Evolutionary conservation across 2,888 invertebrate genomes (phyloP), one percentile per base, ranked within the genome.

Genomic region (Lymantria dispar): DNA sequence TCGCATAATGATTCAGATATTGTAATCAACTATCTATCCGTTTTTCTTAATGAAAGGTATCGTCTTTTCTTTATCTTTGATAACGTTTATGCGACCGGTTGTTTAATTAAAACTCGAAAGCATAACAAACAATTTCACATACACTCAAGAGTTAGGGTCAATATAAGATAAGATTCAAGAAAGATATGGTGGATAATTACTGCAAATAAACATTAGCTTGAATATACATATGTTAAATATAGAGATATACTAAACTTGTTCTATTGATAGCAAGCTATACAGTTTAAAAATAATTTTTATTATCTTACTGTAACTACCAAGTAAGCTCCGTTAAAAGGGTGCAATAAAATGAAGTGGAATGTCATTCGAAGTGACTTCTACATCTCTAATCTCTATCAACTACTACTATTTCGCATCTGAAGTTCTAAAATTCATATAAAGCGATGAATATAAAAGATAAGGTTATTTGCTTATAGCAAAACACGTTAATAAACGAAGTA

Each of bases 281-380:
- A 52, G 58, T 60, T 59, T 63, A 70, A 66, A 70, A 70, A 66
- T 68, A 68, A 58, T 58, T 53, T 56, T 55, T 60, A 62, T 67
- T 56, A 51, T 33, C 53, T 39, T 54, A 64, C 58, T 54, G 22
- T 22, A 22, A 22, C 22, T 22, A 22, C 22, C 22, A 14, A 59
- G 54, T 58, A 57, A 59, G 55, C 54, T 58, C 55, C 54, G 45
- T 58, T 68, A 57, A 56, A 61, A 56, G 58, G 56, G 58, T 58
- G 58, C 54, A 58, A 47, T 61, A 63, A 64, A 64, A 62, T 58
- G 56, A 57, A 50, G 49, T 48, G 43, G 52, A 55, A 56, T 52
- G 56, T 65, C 65, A 65, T 60, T 62, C 45, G 54, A 48, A 48
- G 48, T 47, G 55, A 57, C 56, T 56, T 54, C 52, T 52, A 53